Evolutionary conservation across 2,113 vertebrate species (phyloP), one percentile per base, ranked within the genome.

Genomic region (Lucifuga dentata): DNA sequence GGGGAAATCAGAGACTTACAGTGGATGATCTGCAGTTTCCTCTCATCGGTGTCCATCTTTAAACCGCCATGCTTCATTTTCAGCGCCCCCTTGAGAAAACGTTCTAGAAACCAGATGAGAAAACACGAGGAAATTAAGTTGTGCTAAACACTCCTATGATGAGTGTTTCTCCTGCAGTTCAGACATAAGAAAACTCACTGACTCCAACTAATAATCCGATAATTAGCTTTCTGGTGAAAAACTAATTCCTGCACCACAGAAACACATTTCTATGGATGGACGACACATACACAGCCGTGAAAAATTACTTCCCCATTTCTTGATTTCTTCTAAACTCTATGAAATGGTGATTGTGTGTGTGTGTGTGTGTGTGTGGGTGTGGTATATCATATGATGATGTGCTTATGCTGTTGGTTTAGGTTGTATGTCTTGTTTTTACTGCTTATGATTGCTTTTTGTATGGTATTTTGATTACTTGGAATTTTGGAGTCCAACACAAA

Each of bases 211-310:
- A 19, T 40, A 58, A 50, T 16, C 2, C 16, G n/a, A 48, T 15
- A 45, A 53, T 44, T 36, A 38, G 57, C 63, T 56, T 26, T 24
- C 53, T 23, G 53, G 59, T 39, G 55, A 81, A 65, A 73, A 51
- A 45, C 44, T 61, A 49, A 75, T 40, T 19, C 19, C 59, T 26
- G 69, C 62, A 72, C 74, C 48, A 57, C 53, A 76, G 57, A 53
- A 66, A 35, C 5, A 45, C 48, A 39, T 4, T 46, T 41, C 61
- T 24, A 29, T 61, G 76, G 45, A 73, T 71, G 57, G 68, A 85
- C 69, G 48, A 60, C 29, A 61, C 53, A 44, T 41, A 21, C 8
- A n/a, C 15, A 9, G n/a, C n/a, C n/a, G n/a, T n/a, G n/a, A n/a
- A n/a, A n/a, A n/a, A n/a, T n/a, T n/a, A n/a, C n/a, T n/a, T n/a